These are phyloP conservation scores for Bubo blakistoni DNA, from an alignment of 2,113 vertebrate genomes.

Conservation along the genomic window DNA sequence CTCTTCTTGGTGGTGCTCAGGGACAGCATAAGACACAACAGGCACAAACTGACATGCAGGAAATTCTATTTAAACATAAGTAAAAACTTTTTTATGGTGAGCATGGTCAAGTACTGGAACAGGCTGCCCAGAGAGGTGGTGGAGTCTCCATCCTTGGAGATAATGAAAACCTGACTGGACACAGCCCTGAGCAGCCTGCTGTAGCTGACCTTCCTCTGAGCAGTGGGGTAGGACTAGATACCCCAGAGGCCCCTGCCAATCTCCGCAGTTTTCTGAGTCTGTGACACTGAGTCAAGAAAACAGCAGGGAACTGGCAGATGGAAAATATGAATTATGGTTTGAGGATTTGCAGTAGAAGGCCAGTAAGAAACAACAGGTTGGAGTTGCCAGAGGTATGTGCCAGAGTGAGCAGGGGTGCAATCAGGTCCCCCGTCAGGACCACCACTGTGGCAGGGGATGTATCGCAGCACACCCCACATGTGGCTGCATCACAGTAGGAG, in stretches of 20 bases:
- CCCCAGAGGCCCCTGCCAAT: rapidly evolving
- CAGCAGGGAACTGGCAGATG: background rate
- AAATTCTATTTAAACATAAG: background rate
- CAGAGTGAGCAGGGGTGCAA: background rate
- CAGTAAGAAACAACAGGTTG: background rate
- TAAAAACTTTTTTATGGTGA: background rate
- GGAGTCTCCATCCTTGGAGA: background rate
- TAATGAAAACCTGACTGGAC: background rate
- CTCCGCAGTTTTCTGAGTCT: background rate
- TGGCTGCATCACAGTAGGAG: rapidly evolving
- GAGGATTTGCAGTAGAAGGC: background rate
- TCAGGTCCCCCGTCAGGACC: background rate
- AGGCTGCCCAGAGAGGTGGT: background rate
- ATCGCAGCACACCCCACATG: background rate
- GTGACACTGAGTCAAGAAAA: background rate
- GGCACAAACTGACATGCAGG: background rate
- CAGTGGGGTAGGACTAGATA: background rate
- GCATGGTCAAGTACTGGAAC: background rate
- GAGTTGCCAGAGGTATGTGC: background rate
- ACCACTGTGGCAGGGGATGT: background rate
- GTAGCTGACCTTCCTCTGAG: background rate
- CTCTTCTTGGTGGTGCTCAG: background rate
- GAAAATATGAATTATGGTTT: background rate
- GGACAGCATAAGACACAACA: background rate
- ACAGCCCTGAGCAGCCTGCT: background rate